Percentiles rank a stretch among this genome's conserved stretches.
Conservation (phyloP, 2,113 vertebrate species). For the Dipodomys merriami region DNA sequence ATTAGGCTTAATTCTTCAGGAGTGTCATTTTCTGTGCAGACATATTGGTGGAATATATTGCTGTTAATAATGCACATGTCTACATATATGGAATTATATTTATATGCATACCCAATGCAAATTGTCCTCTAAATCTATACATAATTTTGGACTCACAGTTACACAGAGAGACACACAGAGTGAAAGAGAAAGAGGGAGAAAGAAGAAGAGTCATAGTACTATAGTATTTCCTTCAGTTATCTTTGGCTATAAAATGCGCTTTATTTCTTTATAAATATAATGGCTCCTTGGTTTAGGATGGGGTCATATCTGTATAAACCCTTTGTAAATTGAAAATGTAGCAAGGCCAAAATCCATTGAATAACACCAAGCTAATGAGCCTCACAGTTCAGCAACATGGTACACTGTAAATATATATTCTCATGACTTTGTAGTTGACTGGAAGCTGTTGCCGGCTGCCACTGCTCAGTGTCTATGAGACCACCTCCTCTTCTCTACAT, state of each 20-base stretch:
- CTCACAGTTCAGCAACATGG: background rate
- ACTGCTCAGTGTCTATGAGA: background rate
- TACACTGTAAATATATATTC: too few species aligned
- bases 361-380: background rate
- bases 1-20: background rate
- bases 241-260: background rate
- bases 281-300: background rate
- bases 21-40: background rate
- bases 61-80: background rate
- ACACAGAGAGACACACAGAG: background rate
- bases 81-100: background rate
- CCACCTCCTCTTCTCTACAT: background rate
- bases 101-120: background rate
- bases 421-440: background rate
- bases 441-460: background rate
- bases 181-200: background rate
- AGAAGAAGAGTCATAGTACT: background rate
- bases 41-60: background rate
- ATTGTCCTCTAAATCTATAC: background rate
- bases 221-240: background rate
- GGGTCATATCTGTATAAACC: background rate
- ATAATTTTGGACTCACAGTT: background rate
- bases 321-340: background rate
- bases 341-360: background rate
- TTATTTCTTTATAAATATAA: constrained; percentile 24